These are phyloP conservation scores for Stegophylla sp. DNA, from an alignment of 2,888 invertebrate genomes.

Conservation along the genomic window DNA sequence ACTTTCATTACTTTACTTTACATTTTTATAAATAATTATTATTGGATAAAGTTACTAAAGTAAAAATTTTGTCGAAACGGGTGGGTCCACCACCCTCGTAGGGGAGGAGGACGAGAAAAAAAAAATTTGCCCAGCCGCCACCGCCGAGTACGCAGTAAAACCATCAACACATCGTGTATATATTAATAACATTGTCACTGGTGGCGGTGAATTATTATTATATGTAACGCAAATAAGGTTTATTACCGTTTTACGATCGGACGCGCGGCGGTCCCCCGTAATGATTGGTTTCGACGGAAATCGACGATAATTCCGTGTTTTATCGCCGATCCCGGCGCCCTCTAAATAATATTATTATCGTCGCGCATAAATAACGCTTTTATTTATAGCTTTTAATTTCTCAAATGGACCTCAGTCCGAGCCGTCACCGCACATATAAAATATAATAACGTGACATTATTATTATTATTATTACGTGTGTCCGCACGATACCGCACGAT, in stretches of 20 bases:
- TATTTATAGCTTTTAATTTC: slow-evolving; percentile 56
- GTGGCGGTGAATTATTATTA: slow-evolving; percentile 23
- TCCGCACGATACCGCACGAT: too few species aligned
- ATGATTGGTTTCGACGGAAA: slow-evolving; percentile 54
- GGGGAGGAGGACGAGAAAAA: slow-evolving; percentile 2
- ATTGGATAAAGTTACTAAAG: too few species aligned
- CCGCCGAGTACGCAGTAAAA: not conserved
- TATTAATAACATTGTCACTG: slow-evolving; percentile 54
- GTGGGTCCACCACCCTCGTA: too few species aligned
- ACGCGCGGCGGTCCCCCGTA: not conserved
- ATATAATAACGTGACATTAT: not conserved
- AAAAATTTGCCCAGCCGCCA: not conserved
- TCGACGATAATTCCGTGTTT: slow-evolving; percentile 51
- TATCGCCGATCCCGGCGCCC: slow-evolving; percentile 38
- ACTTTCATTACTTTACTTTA: too few species aligned
- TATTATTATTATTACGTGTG: not conserved
- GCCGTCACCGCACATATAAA: not conserved
- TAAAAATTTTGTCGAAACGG: too few species aligned
- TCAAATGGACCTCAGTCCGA: slow-evolving; percentile 36
- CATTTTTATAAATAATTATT: too few species aligned
- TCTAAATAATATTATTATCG: slow-evolving; percentile 33
- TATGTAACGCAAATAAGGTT: slow-evolving; percentile 49
- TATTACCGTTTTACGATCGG: slow-evolving; percentile 53
- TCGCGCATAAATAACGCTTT: slow-evolving; percentile 49
- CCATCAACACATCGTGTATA: slow-evolving; percentile 35